Evolutionary conservation across 1,140 invertebrate species (phyloP).

Genomic region (Pararge aegeria): DNA sequence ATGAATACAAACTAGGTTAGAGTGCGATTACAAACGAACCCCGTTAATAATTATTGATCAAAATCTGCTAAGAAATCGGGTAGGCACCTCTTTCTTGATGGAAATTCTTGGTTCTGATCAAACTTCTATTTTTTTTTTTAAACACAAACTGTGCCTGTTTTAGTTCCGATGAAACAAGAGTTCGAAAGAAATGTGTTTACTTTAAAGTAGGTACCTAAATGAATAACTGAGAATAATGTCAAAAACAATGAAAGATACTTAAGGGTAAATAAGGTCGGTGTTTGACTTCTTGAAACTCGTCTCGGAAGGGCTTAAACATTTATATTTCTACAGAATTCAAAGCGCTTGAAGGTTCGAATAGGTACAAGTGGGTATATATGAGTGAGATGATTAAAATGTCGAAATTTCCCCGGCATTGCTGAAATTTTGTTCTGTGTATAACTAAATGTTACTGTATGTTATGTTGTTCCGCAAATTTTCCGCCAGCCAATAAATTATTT

Average conservation of each 20-base stretch:
- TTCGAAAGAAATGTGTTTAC: too few relatives aligned
- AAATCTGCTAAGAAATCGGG: too few relatives aligned
- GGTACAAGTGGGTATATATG: not conserved
- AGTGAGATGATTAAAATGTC: slow-evolving; percentile 12
- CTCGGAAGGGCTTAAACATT: slow-evolving; percentile 11
- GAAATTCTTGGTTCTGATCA: too few relatives aligned
- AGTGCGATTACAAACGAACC: too few relatives aligned
- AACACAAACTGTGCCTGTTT: too few relatives aligned
- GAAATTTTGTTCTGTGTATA: not conserved
- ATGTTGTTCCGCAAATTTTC: too few relatives aligned
- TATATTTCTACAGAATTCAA: slow-evolving; percentile 5
- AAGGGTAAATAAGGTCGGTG: not conserved
- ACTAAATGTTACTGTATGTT: not conserved
- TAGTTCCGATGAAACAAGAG: too few relatives aligned
- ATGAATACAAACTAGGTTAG: too few relatives aligned
- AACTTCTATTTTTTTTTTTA: too few relatives aligned
- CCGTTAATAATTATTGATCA: too few relatives aligned
- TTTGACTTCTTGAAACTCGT: slow-evolving; percentile 13
- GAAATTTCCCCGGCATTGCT: not conserved
- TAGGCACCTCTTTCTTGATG: too few relatives aligned
- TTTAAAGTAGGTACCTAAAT: not conserved
- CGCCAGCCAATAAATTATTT: not conserved
- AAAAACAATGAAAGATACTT: slow-evolving; percentile 2
- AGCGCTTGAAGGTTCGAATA: not conserved
- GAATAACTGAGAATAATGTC: slow-evolving; percentile 5